Base-by-base conservation (phyloP, 2,113 vertebrate species). In the Syrmaticus mikado region DNA sequence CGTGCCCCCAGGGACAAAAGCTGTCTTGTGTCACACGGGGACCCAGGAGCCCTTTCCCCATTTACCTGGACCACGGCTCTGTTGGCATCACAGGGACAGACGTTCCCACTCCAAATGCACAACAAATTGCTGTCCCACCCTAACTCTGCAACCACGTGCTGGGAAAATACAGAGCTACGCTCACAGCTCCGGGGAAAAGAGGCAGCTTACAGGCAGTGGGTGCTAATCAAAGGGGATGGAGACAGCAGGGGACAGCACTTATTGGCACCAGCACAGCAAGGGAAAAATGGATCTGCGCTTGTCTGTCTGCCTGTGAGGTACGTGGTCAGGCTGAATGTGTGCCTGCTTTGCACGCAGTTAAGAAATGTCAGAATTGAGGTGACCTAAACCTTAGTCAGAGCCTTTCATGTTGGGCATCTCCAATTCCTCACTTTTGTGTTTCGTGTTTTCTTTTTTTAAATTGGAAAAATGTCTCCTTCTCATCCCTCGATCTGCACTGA, bases 41-140 rank as follows among this genome's bases (percentile, higher is more conserved):
- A 43, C 60, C 30, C 40, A 4, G 8, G 61, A 61, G 53, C 16
- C 68, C n/a, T 27, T 13, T 19, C 53, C 40, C 24, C 14, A 3
- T 30, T 40, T 52, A 41, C 1, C 1, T 10, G 21, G n/a, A 20
- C 28, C 30, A 14, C 1, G 1, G 38, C 46, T 34, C 52, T 27
- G 20, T 5, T 13, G 57, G 22, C 2, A 2, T n/a, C 7, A 3
- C 10, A 16, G 64, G 11, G n/a, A 50, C 16, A 34, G 32, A 45
- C 3, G 3, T 8, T n/a, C 9, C 22, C 5, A 3, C 76, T 22
- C 46, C 3, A 19, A 22, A 32, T 53, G 5, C 43, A 12, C 5
- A 22, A 34, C 53, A 30, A 34, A 34, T 6, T 8, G 24, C 28
- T 6, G 58, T 36, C 34, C 25, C 16, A 5, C 38, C 84, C 84